These are phyloP conservation scores for Campoplex capitator DNA, from an alignment of 2,888 invertebrate genomes.

Conservation along the genomic window DNA sequence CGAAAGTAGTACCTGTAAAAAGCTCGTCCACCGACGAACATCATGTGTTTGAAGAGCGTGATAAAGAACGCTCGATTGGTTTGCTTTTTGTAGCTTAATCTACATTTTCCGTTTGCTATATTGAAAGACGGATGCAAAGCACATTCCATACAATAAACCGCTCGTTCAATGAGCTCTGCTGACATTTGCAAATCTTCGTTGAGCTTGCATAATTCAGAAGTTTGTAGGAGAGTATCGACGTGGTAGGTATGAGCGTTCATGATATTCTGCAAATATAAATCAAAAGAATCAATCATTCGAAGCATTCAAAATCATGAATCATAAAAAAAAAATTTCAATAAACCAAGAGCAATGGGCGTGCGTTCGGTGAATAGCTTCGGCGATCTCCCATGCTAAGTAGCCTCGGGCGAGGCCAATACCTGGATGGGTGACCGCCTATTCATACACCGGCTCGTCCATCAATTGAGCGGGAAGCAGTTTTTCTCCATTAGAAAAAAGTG, in stretches of 20 bases:
- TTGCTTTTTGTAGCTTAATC: constrained; percentile 91
- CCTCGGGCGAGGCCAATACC: too few species aligned
- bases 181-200: constrained; percentile 93
- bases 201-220: constrained; percentile 92
- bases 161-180: constrained; percentile 92
- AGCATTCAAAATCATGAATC: neutral
- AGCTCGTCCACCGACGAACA: constrained; percentile 91
- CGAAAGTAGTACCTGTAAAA: constrained; percentile 86
- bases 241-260: constrained; percentile 92
- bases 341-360: too few species aligned
- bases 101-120: constrained; percentile 89
- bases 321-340: neutral
- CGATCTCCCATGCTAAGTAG: too few species aligned
- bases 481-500: too few species aligned
- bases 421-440: too few species aligned
- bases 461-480: too few species aligned
- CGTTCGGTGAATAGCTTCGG: too few species aligned
- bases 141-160: constrained; percentile 91
- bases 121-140: constrained; percentile 93
- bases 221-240: constrained; percentile 91
- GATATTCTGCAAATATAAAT: constrained; percentile 86
- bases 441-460: too few species aligned
- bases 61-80: constrained; percentile 94
- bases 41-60: constrained; percentile 92
- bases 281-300: neutral